Base-by-base conservation (phyloP, 2,888 invertebrate genomes). In the Tribolium freemani region DNA sequence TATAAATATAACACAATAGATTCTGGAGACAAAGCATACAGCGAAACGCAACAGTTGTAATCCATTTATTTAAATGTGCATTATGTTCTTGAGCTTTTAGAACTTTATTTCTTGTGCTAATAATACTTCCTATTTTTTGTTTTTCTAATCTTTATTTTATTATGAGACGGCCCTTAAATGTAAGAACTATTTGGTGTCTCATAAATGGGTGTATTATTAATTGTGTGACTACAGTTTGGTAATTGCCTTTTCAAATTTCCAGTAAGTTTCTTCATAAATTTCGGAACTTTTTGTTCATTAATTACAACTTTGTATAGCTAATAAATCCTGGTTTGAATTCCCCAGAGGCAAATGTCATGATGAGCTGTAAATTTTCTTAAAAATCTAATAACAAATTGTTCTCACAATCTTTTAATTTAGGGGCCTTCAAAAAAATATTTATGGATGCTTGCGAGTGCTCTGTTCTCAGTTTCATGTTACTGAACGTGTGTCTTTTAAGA, bases 331-430 rank as follows among this genome's bases (percentile, higher is more conserved):
- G 21, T 60, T 60, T 10, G 46, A 60, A 26, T 11, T 58, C 11
- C 30, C 57, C 57, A 16, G 46, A 21, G 45, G 60, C 46, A 60
- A 60, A 46, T 60, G 60, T 60, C 60, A 45, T 58, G 21, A 46
- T 38, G 46, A 46, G 60, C 10, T 20, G 60, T 60, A 60, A 60
- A 60, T 46, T 60, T 21, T 13, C 46, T 10, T 13, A 46, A 26
- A 60, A 60, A 60, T 48, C 26, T 45, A 48, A 58, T 58, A 45
- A 58, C 8, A 58, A 58, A 16, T 45, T 38, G 58, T 58, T 45
- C 13, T 44, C 44, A 44, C 57, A 58, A 45, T 58, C 58, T 58
- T 44, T 58, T 58, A 16, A 58, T 45, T 58, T 58, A 58, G 8
- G n/a, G 38, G 8, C n/a, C 31, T 9, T 31, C 9, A 31, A 31